Evolutionary conservation across 1,140 invertebrate species (phyloP), one percentile per base, ranked within the genome.

Genomic region (Monochamus saltuarius): DNA sequence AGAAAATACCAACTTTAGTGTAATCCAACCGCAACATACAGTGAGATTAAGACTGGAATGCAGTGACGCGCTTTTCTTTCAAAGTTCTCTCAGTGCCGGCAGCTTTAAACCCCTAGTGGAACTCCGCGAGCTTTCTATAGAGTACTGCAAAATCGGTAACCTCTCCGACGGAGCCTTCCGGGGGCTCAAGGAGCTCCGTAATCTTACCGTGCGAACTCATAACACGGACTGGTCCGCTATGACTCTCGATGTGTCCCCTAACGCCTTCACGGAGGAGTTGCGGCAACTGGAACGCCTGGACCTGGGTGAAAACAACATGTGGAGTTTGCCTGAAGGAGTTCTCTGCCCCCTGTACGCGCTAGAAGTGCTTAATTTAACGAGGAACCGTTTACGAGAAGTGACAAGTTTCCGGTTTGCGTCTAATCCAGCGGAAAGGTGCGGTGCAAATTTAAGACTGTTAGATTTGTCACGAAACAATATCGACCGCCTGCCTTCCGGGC

Each of bases 111-210:
- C 90, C 59, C 78, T 95, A 52, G 82, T 89, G 35, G 91, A 94
- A 74, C 78, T 96, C 42, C 84, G 86, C 42, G 89, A 93, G 63
- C 82, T 96, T 4, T 87, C 88, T 9, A 91, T 97, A 55, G 92
- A 95, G 73, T 91, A 89, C 66, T 97, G 94, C 78, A 94, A 94
- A 79, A 89, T 97, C 58, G 87, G 89, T 35, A 92, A 92, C 72
- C 80, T 97, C 16, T 91, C 92, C 2, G 87, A 90, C 50, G 90
- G 89, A 11, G 89, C 91, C 1, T 93, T 95, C 68, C 84, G 85
- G 10, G 90, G 90, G 2, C 81, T 94, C 10, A 85, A 87, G 40
- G 88, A 92, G 74, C 80, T 95, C 43, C 81, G 89, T 56, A 92
- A 92, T 77, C 81, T 95, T 35, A 92, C 92, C 2, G 83, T 96